phyloP scores from a whole-genome alignment of 2,888 invertebrate species.

The Andrena hattorfiana region DNA sequence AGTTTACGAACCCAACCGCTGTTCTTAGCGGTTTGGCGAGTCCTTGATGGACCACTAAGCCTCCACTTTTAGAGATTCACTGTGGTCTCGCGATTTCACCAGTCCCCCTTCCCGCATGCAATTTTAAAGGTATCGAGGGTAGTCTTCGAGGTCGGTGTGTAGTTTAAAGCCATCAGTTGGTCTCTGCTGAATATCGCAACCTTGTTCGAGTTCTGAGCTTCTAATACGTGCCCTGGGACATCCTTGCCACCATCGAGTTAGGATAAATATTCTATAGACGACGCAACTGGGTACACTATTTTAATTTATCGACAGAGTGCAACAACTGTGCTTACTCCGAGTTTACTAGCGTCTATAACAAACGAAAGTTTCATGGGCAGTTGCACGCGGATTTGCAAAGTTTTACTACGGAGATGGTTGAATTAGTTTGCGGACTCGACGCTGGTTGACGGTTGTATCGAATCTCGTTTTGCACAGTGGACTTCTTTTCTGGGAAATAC shows the following conservation, averaged over 20 bases:
- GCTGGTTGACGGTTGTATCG: too few species aligned
- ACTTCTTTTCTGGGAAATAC: too few species aligned
- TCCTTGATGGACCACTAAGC: background rate
- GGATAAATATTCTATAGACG: constrained; percentile 12
- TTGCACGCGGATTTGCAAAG: too few species aligned
- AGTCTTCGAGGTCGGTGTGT: background rate
- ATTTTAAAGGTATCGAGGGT: constrained; percentile 10
- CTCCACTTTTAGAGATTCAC: background rate
- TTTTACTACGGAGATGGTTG: too few species aligned
- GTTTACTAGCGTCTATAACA: background rate
- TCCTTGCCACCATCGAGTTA: background rate
- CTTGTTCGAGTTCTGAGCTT: background rate
- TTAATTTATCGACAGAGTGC: background rate
- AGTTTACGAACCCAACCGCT: background rate
- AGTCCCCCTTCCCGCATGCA: too few species aligned
- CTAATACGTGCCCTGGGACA: background rate
- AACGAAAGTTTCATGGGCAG: background rate
- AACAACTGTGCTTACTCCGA: background rate
- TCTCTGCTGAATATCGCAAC: background rate
- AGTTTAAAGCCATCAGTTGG: background rate
- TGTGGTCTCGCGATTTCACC: background rate
- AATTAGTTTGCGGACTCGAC: too few species aligned
- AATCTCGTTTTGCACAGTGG: too few species aligned
- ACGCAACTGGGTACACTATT: constrained; percentile 20
- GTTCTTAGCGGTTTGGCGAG: constrained; percentile 14